Evolutionary conservation across 2,888 invertebrate genomes (phyloP), one percentile per base, ranked within the genome.

Genomic region (Pherbina coryleti): DNA sequence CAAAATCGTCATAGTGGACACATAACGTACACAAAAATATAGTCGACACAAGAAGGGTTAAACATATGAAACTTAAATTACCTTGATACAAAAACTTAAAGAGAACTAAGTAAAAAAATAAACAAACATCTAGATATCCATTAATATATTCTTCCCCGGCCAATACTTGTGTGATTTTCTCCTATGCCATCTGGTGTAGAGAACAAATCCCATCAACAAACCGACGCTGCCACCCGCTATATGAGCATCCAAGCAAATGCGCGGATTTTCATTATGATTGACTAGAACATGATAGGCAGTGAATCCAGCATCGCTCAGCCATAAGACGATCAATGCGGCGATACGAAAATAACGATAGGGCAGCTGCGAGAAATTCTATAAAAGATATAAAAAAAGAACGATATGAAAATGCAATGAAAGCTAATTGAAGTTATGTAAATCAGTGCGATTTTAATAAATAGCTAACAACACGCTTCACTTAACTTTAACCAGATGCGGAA

Each of bases 401-500:
- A 44, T 44, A 44, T 11, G n/a, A n/a, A 44, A 44, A 44, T 44
- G 44, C 44, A 44, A 44, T 11, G 14, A 44, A 44, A 44, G 14
- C 44, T 44, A 44, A 44, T 44, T 44, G 44, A 44, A 44, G 44
- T 44, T 44, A 44, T 76, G 77, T 37, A 77, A 75, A 79, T 44
- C 34, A 73, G 74, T 37, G n/a, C 2, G 51, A 51, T 51, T 57
- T 37, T 55, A 25, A 14, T n/a, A 66, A 60, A 67, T n/a, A 9
- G 22, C 37, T 22, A 11, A 44, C n/a, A 49, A 3, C 3, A 37
- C 64, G 31, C 14, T n/a, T 64, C 64, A 51, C 37, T 37, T 84
- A 89, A 93, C 93, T 91, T 96, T 91, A 85, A 94, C 91, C 81
- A 97, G 93, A 90, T 97, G 96, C 71, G 97, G 93, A 76, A 97